Conservation (phyloP, 2,888 invertebrate genomes). For the Noctua comes region DNA sequence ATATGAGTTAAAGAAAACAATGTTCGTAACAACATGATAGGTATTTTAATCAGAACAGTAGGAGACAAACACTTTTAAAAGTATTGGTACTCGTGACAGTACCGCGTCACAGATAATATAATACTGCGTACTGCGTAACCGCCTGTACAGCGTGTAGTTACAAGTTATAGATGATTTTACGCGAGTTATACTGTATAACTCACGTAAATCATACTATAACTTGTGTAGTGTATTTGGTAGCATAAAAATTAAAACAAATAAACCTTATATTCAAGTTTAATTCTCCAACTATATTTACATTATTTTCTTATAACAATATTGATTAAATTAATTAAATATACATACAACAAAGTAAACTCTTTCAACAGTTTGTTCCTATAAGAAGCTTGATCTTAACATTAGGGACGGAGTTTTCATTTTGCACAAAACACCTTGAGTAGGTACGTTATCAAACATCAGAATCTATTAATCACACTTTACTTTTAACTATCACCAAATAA, state of each 20-base stretch:
- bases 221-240: not conserved
- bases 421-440: slow-evolving; percentile 6
- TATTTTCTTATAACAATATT: slow-evolving; percentile 42
- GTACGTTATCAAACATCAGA: not conserved
- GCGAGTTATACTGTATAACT: too few relatives aligned
- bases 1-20: too few relatives aligned
- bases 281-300: slow-evolving; percentile 70
- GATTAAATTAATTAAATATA: slow-evolving; percentile 61
- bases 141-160: too few relatives aligned
- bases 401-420: slow-evolving; percentile 28
- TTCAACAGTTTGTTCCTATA: slow-evolving; percentile 41
- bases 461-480: not conserved
- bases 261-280: slow-evolving; percentile 54
- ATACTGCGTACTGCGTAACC: too few relatives aligned
- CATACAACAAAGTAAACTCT: slow-evolving; percentile 25
- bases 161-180: too few relatives aligned
- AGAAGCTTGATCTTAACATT: slow-evolving; percentile 13
- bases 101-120: too few relatives aligned
- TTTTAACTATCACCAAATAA: not conserved
- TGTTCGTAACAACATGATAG: too few relatives aligned
- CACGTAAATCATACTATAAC: too few relatives aligned
- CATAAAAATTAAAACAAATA: not conserved
- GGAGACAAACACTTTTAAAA: too few relatives aligned
- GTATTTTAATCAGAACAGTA: too few relatives aligned
- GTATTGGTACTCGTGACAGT: too few relatives aligned